Percentiles rank a stretch among this genome's conserved stretches.
These are phyloP conservation scores for Escarpia spicata DNA, from an alignment of 2,888 invertebrate species.

Conservation along the genomic window DNA sequence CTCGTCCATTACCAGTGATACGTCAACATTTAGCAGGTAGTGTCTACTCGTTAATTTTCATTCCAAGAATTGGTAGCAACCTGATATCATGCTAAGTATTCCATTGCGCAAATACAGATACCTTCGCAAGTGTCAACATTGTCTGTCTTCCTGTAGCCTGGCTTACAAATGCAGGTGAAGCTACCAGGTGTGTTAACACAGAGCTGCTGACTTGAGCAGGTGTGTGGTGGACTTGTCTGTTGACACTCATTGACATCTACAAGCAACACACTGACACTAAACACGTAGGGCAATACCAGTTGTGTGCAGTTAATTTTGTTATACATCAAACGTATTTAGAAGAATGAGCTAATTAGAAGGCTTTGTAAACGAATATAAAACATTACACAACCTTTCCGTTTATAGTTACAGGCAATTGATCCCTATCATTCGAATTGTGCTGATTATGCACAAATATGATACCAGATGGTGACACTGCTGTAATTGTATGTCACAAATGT, in stretches of 20 bases:
- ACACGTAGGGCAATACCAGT: neutral
- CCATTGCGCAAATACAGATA: neutral
- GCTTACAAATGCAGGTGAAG: neutral
- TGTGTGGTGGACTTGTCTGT: neutral
- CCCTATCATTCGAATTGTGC: too few species aligned
- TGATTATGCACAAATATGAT: too few species aligned
- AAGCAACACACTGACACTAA: neutral
- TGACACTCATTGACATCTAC: neutral
- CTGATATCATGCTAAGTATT: neutral
- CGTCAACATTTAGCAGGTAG: too few species aligned
- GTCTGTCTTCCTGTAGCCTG: neutral
- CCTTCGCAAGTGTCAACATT: neutral
- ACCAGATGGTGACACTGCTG: too few species aligned
- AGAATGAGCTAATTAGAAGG: neutral
- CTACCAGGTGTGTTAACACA: neutral
- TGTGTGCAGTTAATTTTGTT: too few species aligned
- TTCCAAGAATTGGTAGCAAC: too few species aligned
- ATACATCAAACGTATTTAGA: neutral
- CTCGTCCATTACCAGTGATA: too few species aligned
- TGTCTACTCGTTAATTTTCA: too few species aligned
- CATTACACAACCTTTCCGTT: too few species aligned
- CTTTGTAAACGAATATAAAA: too few species aligned
- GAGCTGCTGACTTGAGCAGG: neutral
- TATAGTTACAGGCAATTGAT: too few species aligned
- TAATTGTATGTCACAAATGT: too few species aligned